Base-by-base conservation (phyloP, 2,888 invertebrate species). In the Buathra laborator region DNA sequence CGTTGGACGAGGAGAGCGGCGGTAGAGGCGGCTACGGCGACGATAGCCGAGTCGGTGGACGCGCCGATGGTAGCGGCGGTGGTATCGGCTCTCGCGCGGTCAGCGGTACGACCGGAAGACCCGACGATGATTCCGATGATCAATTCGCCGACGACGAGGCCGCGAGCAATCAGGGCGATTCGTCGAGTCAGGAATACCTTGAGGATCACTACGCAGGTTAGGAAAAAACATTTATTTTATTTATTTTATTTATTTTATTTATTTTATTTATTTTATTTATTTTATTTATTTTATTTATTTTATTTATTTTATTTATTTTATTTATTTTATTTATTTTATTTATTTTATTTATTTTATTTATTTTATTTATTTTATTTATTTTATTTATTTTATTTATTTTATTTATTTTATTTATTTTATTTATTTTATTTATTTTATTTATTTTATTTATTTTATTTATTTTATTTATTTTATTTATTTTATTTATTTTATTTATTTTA, bases 1-100 rank as follows among this genome's bases (percentile, higher is more conserved):
- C 97, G 74, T 96, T 97, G 87, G 97, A 97, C 90, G 97, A 97
- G 72, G 97, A 97, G 88, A 97, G 97, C 44, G 94, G 94, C n/a
- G 93, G 93, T 7, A 81, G 92, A 32, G 89, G 90, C 32, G 90
- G 78, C 37, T 78, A 79, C 6, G 74, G 62, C 6, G 81, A 81
- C n/a, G 79, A 80, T 43, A 67, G 72, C n/a, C 67, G 77, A 10
- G 16, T 66, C 32, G 82, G 76, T 44, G 84, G 87, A 24, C 77
- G 82, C 10, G 84, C 74, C 48, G 81, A 78, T 16, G 59, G 59
- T 46, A 77, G 77, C 76, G 86, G 83, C 32, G 81, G 87, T 9
- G 76, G 83, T 64, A 77, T 76, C 10, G 76, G 85, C 59, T 66
- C 67, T 72, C 67, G 80, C 1, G 29, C 71, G 5, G 74, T 32